Conservation (phyloP, 2,888 invertebrate genomes). For the Oxytorus armatus region DNA sequence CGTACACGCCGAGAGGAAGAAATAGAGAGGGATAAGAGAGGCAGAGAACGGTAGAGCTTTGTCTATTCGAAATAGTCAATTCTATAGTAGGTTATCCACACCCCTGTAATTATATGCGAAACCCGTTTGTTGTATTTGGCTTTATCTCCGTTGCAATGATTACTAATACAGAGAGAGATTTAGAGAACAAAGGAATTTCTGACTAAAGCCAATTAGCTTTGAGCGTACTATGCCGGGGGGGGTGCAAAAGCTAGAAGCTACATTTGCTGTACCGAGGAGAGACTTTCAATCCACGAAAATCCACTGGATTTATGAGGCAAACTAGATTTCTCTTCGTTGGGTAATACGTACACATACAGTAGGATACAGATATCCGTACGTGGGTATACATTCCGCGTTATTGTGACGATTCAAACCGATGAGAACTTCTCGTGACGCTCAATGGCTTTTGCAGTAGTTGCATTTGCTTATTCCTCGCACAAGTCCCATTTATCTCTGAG, state of each 20-base stretch:
- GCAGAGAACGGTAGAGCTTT: slow-evolving; percentile 10
- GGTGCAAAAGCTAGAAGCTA: background rate
- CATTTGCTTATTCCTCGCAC: background rate
- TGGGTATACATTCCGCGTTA: background rate
- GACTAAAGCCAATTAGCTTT: slow-evolving; percentile 56
- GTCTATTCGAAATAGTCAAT: slow-evolving; percentile 27
- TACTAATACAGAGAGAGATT: slow-evolving; percentile 51
- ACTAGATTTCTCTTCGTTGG: slow-evolving; percentile 19
- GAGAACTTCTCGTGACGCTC: background rate
- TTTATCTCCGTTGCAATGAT: slow-evolving; percentile 32
- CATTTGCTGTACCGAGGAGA: slow-evolving; percentile 12
- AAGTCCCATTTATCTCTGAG: slow-evolving; percentile 15
- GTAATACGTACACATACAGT: background rate
- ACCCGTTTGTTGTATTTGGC: slow-evolving; percentile 27
- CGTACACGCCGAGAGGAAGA: background rate
- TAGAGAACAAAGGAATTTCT: slow-evolving; percentile 29
- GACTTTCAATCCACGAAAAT: slow-evolving; percentile 34
- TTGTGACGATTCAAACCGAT: background rate
- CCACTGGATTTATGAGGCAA: slow-evolving; percentile 7
- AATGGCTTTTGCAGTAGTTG: slow-evolving; percentile 8
- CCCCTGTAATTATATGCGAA: slow-evolving; percentile 38
- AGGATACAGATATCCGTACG: background rate
- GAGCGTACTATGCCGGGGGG: background rate
- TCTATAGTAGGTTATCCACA: slow-evolving; percentile 29
- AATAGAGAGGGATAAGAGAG: background rate